Base-by-base conservation (phyloP, 2,888 invertebrate genomes). In the Drosophila trichaetosa region DNA sequence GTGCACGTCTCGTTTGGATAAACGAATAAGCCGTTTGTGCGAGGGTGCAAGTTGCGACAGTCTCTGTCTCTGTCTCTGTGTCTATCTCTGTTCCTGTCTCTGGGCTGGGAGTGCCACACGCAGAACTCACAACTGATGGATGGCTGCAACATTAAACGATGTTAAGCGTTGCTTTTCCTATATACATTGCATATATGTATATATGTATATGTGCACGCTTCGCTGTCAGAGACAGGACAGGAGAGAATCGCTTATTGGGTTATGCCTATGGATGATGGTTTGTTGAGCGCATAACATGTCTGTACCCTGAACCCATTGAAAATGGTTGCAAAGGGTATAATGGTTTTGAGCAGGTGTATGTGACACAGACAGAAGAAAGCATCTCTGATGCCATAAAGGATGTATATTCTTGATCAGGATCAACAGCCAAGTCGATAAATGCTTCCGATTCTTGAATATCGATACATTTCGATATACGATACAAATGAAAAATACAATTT, bases 111-210 rank as follows among this genome's bases (percentile, higher is more conserved):
- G 64, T 75, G 74, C 57, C 69, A 69, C 53, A 56, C 71, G 48
- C 40, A 49, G 51, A 36, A 21, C 66, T 49, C 46, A 49, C 40
- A 40, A n/a, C 66, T 63, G 75, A 75, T 71, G 79, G 67, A 71
- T 70, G 59, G 52, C 40, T 70, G 75, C 66, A 74, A 31, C 46
- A 64, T 54, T 79, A 79, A 79, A 76, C 63, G 76, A 49, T 63
- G 61, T 80, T 76, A 67, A 70, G 65, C 67, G 61, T 24, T 31
- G 68, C 24, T 42, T 53, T 46, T 36, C 42, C 56, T 24, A 34
- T 51, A 56, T 27, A 48, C 54, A 36, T 36, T 38, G 38, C 27
- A 36, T 11, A 54, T 27, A 54, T 1, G 6, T 5, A 54, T 24
- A 0, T n/a, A 21, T 48, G 27, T 67, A 21, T 53, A 48, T 67